These are phyloP conservation scores for Harpagifer antarcticus DNA, from an alignment of 2,797 vertebrate genomes.

Conservation along the genomic window DNA sequence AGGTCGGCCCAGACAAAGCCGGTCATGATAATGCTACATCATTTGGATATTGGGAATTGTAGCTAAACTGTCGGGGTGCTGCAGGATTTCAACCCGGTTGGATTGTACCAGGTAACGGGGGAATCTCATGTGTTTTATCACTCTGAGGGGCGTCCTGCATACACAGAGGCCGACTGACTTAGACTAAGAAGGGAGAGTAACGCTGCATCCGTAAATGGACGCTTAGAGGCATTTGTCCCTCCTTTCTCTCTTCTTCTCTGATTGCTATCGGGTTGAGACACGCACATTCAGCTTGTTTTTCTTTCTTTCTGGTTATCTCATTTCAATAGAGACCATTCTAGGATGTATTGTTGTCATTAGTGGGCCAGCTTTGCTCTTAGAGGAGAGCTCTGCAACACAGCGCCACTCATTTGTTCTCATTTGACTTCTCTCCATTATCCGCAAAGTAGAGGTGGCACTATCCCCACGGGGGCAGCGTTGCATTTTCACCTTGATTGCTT, in stretches of 20 bases:
- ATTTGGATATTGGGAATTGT: slow-evolving; percentile 41
- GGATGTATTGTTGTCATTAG: slow-evolving; percentile 69
- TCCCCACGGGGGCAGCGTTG: slow-evolving; percentile 60
- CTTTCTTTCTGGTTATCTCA: slow-evolving; percentile 53
- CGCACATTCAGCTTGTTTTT: slow-evolving; percentile 54
- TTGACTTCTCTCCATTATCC: slow-evolving; percentile 72
- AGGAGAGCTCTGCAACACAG: slow-evolving; percentile 53
- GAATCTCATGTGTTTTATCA: slow-evolving; percentile 39
- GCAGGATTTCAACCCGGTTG: slow-evolving; percentile 31
- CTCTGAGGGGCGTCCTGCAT: slow-evolving; percentile 63
- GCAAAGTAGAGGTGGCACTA: slow-evolving; percentile 67
- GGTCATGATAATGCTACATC: slow-evolving; percentile 35
- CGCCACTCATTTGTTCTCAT: slow-evolving; percentile 70
- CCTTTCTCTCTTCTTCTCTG: slow-evolving; percentile 37
- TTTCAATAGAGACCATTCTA: slow-evolving; percentile 63
- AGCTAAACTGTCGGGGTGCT: slow-evolving; percentile 15
- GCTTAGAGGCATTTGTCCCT: slow-evolving; percentile 41
- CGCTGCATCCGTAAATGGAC: slow-evolving; percentile 45
- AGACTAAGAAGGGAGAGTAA: slow-evolving; percentile 37
- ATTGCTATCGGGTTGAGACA: slow-evolving; percentile 36
- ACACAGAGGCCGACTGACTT: slow-evolving; percentile 54
- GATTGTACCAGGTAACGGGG: slow-evolving; percentile 3
- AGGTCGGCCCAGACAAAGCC: slow-evolving; percentile 50
- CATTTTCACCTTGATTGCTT: slow-evolving; percentile 79
- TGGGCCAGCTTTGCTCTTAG: slow-evolving; percentile 55